Conservation (phyloP, 2,797 vertebrate species). For the Phataginus tricuspis region DNA sequence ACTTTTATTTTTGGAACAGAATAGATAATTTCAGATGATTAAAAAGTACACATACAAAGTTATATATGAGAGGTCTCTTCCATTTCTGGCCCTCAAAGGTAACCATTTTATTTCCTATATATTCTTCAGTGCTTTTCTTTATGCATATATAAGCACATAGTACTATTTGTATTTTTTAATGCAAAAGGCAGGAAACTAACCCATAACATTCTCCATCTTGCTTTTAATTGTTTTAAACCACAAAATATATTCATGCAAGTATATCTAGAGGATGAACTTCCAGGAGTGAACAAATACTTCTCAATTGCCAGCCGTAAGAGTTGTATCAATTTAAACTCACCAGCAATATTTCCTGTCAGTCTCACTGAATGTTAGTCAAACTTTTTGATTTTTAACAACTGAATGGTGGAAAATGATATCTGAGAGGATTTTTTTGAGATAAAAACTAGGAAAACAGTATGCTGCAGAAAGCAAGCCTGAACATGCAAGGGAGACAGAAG, state of each 20-base stretch:
- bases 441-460: not conserved
- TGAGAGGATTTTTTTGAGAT: not conserved
- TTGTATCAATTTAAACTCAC: not conserved
- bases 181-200: not conserved
- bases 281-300: not conserved
- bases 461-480: not conserved
- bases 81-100: not conserved
- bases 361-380: not conserved
- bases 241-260: not conserved
- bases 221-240: not conserved
- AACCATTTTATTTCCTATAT: not conserved
- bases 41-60: not conserved
- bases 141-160: slow-evolving; percentile 8
- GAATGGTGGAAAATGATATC: not conserved
- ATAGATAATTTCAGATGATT: no score
- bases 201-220: not conserved
- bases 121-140: not conserved
- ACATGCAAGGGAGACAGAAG: not conserved
- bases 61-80: not conserved
- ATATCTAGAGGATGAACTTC: not conserved
- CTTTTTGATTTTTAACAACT: not conserved
- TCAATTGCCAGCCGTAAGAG: not conserved
- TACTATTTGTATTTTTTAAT: slow-evolving; percentile 18
- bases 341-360: not conserved
- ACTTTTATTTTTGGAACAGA: no score